Evolutionary conservation across 2,113 vertebrate species (phyloP), one percentile per base, ranked within the genome.

Genomic region (Phylloscopus whistleri): DNA sequence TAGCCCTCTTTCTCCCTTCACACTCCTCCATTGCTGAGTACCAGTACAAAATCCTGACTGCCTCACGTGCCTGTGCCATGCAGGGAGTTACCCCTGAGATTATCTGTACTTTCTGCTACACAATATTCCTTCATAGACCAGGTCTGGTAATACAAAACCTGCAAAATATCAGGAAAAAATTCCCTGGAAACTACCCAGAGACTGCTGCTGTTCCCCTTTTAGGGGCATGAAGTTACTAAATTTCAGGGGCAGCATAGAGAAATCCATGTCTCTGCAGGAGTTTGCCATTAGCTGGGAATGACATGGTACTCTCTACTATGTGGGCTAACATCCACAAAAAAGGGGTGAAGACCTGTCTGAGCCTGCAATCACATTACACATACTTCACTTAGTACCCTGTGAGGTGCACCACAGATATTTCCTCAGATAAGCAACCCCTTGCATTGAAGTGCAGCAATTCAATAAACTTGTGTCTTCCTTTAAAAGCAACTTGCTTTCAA

Each of bases 391-490:
- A 37, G 20, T 93, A 85, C 64, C 56, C 66, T 75, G 76, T 68
- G 48, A 93, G 59, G 58, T 78, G 67, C 16, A 35, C 48, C 21
- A 18, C 39, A 26, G 52, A 46, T 83, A 78, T 81, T 96, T 96
- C 85, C 89, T 89, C 95, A 89, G 91, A 52, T 72, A 85, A 96
- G 41, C 37, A 70, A 68, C 27, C 62, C 63, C 33, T 93, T 51
- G 68, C n/a, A 31, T 89, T 94, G 73, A 94, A 94, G 33, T 39
- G 78, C 70, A 82, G 87, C n/a, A 86, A 92, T 94, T 96, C 52
- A 83, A 94, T 87, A 91, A 92, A 60, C 21, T 91, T 64, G 15
- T 31, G 58, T 68, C 44, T 56, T 48, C 69, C 66, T 93, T 91
- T 76, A 87, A 83, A 92, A 93, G 70, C 74, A 79, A 66, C 52